phyloP scores from a whole-genome alignment of 2,113 vertebrate species.

The Ibidorhyncha struthersii region DNA sequence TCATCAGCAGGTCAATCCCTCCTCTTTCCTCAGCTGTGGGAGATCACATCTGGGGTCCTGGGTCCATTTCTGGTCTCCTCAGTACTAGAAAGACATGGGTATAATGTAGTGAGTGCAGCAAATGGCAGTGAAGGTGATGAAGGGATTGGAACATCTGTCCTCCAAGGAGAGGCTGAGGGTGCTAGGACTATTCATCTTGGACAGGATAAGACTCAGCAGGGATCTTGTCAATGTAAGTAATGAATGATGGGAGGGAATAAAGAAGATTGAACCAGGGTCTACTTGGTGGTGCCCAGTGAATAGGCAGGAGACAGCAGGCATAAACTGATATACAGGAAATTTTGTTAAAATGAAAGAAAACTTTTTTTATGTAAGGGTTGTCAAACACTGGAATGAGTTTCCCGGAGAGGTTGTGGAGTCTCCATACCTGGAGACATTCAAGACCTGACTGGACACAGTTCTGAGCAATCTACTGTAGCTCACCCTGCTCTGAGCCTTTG shows the following conservation, averaged over 20 bases:
- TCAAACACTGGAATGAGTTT: neutral
- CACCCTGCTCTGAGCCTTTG: neutral
- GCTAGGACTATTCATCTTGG: neutral
- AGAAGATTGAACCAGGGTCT: neutral
- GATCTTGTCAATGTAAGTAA: neutral
- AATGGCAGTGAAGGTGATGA: neutral
- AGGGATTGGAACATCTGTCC: neutral
- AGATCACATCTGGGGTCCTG: rapidly evolving
- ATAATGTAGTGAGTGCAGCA: neutral
- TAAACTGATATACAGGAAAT: neutral
- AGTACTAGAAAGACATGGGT: neutral
- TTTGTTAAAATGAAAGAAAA: neutral
- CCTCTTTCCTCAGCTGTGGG: neutral
- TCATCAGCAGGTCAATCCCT: neutral
- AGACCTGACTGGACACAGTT: neutral
- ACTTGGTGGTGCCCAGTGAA: neutral
- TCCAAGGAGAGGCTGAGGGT: neutral
- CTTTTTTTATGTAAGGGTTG: neutral
- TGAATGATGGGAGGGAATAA: neutral
- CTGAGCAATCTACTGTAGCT: neutral
- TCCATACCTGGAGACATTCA: neutral
- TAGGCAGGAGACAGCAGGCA: neutral
- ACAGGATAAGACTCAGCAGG: neutral
- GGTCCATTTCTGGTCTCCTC: neutral
- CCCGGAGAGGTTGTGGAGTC: neutral